Percentiles rank a stretch among this genome's conserved stretches.
Conservation (phyloP, 2,888 invertebrate species). For the Coleophora deauratella region DNA sequence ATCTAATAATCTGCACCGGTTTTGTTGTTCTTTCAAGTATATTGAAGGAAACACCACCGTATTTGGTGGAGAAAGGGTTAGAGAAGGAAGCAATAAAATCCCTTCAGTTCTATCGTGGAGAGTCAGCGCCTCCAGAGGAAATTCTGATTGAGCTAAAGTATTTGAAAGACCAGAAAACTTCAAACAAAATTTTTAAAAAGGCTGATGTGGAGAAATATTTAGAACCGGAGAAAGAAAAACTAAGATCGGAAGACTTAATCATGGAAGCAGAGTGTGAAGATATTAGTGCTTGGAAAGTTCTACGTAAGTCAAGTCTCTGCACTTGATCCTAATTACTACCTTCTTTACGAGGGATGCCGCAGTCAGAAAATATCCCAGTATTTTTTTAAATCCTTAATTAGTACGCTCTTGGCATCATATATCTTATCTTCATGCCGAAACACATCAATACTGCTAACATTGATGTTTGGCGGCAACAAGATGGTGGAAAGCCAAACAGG, state of each 20-base stretch:
- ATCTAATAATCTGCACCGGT: slow-evolving; percentile 16
- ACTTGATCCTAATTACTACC: slow-evolving; percentile 2
- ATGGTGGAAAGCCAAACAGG: no score
- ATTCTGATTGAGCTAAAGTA: slow-evolving; percentile 23
- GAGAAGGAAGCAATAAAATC: slow-evolving; percentile 30
- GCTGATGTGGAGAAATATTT: slow-evolving; percentile 6
- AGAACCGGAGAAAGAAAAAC: background rate
- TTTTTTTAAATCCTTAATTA: no score
- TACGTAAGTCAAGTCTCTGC: background rate
- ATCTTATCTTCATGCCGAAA: no score
- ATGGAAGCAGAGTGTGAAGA: background rate
- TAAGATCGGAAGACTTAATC: background rate
- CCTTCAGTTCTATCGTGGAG: slow-evolving; percentile 27
- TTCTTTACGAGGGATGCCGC: no score
- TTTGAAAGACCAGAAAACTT: slow-evolving; percentile 14
- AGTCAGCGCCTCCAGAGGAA: slow-evolving; percentile 10
- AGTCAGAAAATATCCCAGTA: no score
- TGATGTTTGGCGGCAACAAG: no score
- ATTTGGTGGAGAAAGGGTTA: slow-evolving; percentile 22
- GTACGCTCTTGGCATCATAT: no score
- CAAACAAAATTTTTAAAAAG: slow-evolving; percentile 1
- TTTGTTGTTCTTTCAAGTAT: slow-evolving; percentile 19
- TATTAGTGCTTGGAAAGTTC: background rate
- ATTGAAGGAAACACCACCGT: slow-evolving; percentile 26
- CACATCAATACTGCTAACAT: no score